These are phyloP conservation scores for Hemitrygon akajei DNA, from an alignment of 2,797 vertebrate genomes.

Conservation along the genomic window DNA sequence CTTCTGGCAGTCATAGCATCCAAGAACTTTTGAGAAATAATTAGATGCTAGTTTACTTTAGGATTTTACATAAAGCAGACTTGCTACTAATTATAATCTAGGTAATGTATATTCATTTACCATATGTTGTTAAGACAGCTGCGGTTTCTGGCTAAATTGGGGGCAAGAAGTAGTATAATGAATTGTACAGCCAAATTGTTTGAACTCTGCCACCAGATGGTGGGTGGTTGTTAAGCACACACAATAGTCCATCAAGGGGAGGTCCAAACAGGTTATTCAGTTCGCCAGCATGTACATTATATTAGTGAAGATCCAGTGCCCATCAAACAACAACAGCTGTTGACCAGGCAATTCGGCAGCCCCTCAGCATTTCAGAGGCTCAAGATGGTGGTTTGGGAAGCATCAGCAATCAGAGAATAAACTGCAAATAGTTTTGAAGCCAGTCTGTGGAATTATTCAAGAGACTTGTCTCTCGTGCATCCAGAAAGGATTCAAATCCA, in stretches of 20 bases:
- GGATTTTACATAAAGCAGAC: too few species aligned
- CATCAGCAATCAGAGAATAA: background rate
- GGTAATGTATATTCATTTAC: background rate
- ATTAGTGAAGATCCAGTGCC: background rate
- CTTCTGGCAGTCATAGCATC: too few species aligned
- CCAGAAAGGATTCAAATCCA: background rate
- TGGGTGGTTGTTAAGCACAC: background rate
- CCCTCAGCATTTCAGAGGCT: too few species aligned
- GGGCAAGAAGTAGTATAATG: background rate
- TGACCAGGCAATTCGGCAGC: too few species aligned
- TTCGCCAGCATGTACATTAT: background rate
- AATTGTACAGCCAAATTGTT: too few species aligned
- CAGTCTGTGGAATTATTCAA: background rate
- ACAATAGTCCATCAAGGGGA: background rate
- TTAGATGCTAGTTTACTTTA: background rate
- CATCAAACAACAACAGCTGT: background rate
- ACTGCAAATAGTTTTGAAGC: background rate
- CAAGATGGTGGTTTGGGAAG: too few species aligned
- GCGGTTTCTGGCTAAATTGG: background rate
- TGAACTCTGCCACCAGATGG: background rate
- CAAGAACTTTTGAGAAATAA: background rate
- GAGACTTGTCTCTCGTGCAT: background rate
- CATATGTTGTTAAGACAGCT: background rate
- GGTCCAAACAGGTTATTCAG: background rate
- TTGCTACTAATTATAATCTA: too few species aligned